Evolutionary conservation across 2,888 invertebrate genomes (phyloP).

Genomic region (Eristalinus aeneus): DNA sequence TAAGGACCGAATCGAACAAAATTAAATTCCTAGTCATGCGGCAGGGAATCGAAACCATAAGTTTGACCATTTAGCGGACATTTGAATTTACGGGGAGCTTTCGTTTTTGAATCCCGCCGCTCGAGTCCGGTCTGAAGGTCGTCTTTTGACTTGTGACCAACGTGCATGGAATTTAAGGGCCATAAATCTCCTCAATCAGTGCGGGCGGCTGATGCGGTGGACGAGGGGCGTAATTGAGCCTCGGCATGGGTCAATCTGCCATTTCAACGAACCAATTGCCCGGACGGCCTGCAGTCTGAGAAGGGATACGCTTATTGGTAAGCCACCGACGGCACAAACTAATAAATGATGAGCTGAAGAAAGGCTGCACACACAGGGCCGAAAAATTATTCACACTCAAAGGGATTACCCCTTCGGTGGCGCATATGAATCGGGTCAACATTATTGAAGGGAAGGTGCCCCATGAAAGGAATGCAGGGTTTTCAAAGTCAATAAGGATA

Average conservation of each 20-base stretch:
- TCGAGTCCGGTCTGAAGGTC: neutral
- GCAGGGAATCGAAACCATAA: constrained; percentile 16
- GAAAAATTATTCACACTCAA: constrained; percentile 44
- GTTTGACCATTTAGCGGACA: constrained; percentile 16
- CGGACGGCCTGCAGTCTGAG: neutral
- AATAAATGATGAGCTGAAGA: constrained; percentile 27
- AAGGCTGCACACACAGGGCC: neutral
- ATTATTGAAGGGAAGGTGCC: constrained; percentile 11
- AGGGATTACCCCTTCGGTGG: constrained; percentile 28
- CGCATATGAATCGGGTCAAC: constrained; percentile 28
- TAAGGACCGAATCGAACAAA: constrained; percentile 11
- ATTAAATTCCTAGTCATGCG: constrained; percentile 33
- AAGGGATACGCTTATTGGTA: neutral
- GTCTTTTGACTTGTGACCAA: constrained; percentile 4
- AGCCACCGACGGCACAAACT: neutral
- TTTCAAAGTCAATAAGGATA: constrained; percentile 53
- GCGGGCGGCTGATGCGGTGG: neutral
- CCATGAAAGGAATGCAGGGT: constrained; percentile 21
- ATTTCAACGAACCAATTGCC: constrained; percentile 5
- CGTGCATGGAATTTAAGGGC: neutral
- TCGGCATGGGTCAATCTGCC: constrained; percentile 9
- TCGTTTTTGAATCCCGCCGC: neutral
- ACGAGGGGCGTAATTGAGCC: neutral
- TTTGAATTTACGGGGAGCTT: constrained; percentile 24
- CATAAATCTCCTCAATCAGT: neutral